Conservation (phyloP, 2,888 invertebrate genomes). For the Mystacides longicornis region DNA sequence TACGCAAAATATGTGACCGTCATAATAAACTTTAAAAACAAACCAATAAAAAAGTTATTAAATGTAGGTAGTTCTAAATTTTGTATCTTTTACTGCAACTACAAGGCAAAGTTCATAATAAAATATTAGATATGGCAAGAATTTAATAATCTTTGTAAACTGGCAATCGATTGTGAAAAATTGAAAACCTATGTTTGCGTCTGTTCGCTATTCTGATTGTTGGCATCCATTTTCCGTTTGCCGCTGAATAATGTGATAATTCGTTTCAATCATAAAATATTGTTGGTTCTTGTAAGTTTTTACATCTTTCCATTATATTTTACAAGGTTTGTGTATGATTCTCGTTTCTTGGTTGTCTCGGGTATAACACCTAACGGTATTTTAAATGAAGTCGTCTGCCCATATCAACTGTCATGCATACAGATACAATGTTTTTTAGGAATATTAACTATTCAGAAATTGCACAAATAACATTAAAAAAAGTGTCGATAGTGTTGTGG, state of each 20-base stretch:
- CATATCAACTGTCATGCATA: slow-evolving; percentile 18
- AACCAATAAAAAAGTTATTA: too few species aligned
- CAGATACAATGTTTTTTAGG: neutral
- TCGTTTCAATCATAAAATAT: neutral
- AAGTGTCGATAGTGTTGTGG: too few species aligned
- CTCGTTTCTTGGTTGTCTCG: neutral
- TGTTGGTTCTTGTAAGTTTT: neutral
- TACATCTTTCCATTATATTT: neutral
- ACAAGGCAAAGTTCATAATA: too few species aligned
- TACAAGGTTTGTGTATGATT: neutral
- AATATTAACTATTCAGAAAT: neutral
- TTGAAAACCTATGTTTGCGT: slow-evolving; percentile 18
- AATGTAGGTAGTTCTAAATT: too few species aligned
- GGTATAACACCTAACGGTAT: slow-evolving; percentile 16
- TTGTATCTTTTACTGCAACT: too few species aligned
- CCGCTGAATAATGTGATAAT: slow-evolving; percentile 14
- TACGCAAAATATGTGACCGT: too few species aligned
- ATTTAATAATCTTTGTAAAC: too few species aligned
- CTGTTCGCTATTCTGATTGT: slow-evolving; percentile 4
- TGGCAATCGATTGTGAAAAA: slow-evolving; percentile 19
- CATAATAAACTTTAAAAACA: too few species aligned
- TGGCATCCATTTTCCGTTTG: slow-evolving; percentile 20
- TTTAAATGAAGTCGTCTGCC: slow-evolving; percentile 6
- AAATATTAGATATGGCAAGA: too few species aligned
- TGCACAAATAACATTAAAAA: too few species aligned